These are phyloP conservation scores for Prionace glauca DNA, from an alignment of 2,797 vertebrate genomes.

Conservation along the genomic window DNA sequence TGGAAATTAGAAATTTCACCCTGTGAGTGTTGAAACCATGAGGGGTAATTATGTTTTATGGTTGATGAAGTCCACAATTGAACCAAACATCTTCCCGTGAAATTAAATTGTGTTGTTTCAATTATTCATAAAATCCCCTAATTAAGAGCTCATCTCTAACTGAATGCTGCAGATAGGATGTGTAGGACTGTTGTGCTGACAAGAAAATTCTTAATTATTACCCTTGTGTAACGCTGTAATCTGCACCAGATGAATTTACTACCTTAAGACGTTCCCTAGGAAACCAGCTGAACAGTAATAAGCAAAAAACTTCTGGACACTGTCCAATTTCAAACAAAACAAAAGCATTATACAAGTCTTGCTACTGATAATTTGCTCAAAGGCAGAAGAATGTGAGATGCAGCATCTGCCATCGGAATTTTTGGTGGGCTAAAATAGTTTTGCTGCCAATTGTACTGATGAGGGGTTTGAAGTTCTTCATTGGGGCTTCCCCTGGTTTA, in stretches of 20 bases:
- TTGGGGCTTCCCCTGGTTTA: not conserved
- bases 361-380: not conserved
- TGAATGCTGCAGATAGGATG: not conserved
- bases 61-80: not conserved
- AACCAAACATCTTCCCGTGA: not conserved
- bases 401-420: not conserved
- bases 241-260: not conserved
- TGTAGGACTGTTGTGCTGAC: not conserved
- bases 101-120: not conserved
- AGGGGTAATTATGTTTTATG: not conserved
- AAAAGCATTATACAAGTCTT: not conserved
- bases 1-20: not conserved
- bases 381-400: not conserved
- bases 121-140: not conserved
- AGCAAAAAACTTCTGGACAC: not conserved
- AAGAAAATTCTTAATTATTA: slow-evolving; percentile 8
- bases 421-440: too few species aligned
- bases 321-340: not conserved
- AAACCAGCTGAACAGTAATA: not conserved
- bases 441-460: not conserved
- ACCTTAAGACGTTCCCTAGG: not conserved
- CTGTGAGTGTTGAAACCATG: not conserved
- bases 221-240: not conserved
- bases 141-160: not conserved
- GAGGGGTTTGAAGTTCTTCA: not conserved